Conservation (phyloP, 2,888 invertebrate genomes). For the Amiota mariae region DNA sequence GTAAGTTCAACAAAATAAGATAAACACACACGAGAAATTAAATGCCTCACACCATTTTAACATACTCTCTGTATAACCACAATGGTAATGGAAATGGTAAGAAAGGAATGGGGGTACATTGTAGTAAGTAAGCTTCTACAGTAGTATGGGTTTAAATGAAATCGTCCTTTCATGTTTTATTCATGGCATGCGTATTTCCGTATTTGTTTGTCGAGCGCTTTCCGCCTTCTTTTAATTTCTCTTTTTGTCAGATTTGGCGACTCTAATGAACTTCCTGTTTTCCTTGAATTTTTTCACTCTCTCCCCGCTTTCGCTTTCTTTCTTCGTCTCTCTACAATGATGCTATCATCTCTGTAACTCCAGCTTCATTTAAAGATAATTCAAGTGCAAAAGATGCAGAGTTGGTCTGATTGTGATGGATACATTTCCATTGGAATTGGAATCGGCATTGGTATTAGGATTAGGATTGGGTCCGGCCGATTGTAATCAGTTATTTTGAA, state of each 20-base stretch:
- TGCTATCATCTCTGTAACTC: constrained; percentile 10
- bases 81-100: too few species aligned
- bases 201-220: constrained; percentile 20
- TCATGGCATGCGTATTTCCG: constrained; percentile 47
- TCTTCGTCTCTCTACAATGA: constrained; percentile 11
- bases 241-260: constrained; percentile 55
- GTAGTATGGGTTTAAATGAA: constrained; percentile 7
- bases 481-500: constrained; percentile 49
- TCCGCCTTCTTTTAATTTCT: constrained; percentile 18
- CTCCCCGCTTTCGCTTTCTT: constrained; percentile 16
- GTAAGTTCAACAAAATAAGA: constrained; percentile 16
- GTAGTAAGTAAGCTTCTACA: neutral
- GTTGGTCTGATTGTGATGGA: constrained; percentile 64
- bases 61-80: neutral
- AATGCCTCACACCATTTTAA: constrained; percentile 25
- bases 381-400: constrained; percentile 61
- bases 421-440: constrained; percentile 30
- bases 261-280: constrained; percentile 65
- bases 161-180: constrained; percentile 55
- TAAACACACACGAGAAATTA: constrained; percentile 17
- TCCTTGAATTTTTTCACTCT: constrained; percentile 8
- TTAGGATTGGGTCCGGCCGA: neutral
- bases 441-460: too few species aligned
- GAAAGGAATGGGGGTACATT: too few species aligned
- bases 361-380: constrained; percentile 49